Conservation (phyloP, 2,888 invertebrate species). For the Drosophila neotestacea region DNA sequence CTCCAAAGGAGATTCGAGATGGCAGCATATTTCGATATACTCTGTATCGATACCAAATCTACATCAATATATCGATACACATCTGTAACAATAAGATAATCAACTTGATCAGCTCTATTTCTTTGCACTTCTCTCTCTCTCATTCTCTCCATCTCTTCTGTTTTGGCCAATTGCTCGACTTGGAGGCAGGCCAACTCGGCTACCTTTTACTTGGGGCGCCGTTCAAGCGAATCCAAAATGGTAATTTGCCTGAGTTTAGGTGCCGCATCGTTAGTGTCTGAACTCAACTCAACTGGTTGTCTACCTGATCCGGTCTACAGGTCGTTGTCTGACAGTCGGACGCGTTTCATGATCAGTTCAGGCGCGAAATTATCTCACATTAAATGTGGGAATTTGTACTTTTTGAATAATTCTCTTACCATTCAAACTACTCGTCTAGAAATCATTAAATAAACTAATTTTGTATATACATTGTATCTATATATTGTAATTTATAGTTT, state of each 20-base stretch:
- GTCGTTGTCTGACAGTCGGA: constrained; percentile 39
- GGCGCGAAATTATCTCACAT: constrained; percentile 69
- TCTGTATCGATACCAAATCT: too few relatives aligned
- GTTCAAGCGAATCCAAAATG: constrained; percentile 71
- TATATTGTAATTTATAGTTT: too few relatives aligned
- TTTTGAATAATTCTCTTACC: constrained; percentile 15
- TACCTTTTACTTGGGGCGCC: constrained; percentile 58
- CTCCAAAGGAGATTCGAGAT: too few relatives aligned
- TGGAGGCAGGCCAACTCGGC: constrained; percentile 38
- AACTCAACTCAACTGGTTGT: constrained; percentile 42
- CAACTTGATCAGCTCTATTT: constrained; percentile 12
- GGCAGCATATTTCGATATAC: too few relatives aligned
- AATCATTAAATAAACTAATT: too few relatives aligned
- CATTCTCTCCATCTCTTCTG: constrained; percentile 1
- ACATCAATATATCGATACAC: not conserved
- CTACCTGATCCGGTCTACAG: constrained; percentile 28
- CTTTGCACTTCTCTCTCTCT: not conserved
- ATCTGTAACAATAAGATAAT: not conserved
- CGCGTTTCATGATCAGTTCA: constrained; percentile 53
- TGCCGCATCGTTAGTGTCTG: constrained; percentile 51
- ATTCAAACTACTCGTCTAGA: too few relatives aligned
- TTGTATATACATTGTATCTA: too few relatives aligned
- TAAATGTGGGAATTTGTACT: constrained; percentile 65
- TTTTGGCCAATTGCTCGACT: constrained; percentile 30
- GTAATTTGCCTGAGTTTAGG: constrained; percentile 63